A percentile compares a stretch with the other conserved stretches of the same genome.
These are phyloP conservation scores for Aegotheles bennettii DNA, from an alignment of 2,113 vertebrate species.

Conservation along the genomic window DNA sequence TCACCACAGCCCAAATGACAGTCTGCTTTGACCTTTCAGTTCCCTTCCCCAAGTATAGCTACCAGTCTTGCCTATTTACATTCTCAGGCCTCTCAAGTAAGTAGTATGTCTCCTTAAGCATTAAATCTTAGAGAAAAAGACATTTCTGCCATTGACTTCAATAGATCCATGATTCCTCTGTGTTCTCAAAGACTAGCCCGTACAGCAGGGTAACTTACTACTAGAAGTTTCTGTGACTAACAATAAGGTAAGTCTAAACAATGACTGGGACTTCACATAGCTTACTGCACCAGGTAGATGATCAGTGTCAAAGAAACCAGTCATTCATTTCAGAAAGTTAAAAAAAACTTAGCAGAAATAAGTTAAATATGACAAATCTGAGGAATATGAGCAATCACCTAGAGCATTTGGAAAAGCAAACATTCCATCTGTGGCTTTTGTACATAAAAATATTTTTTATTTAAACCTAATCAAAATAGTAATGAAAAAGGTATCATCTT, in stretches of 20 bases:
- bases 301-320: neutral
- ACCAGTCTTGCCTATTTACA: neutral
- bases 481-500: neutral
- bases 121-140: neutral
- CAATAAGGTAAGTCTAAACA: neutral
- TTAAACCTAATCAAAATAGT: neutral
- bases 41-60: neutral
- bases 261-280: rapidly evolving
- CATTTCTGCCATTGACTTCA: neutral
- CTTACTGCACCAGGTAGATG: neutral
- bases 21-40: neutral
- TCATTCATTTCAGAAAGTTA: neutral
- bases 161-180: neutral
- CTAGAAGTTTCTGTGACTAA: neutral
- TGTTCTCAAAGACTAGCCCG: neutral
- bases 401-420: neutral
- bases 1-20: neutral
- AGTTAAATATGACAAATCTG: neutral
- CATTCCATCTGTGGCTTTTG: neutral
- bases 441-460: neutral
- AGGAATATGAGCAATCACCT: neutral
- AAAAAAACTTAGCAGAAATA: neutral
- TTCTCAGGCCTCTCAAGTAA: neutral
- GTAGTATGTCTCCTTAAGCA: neutral
- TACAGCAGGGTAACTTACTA: neutral